Conservation (phyloP, 2,113 vertebrate species). For the Burhinus bistriatus region DNA sequence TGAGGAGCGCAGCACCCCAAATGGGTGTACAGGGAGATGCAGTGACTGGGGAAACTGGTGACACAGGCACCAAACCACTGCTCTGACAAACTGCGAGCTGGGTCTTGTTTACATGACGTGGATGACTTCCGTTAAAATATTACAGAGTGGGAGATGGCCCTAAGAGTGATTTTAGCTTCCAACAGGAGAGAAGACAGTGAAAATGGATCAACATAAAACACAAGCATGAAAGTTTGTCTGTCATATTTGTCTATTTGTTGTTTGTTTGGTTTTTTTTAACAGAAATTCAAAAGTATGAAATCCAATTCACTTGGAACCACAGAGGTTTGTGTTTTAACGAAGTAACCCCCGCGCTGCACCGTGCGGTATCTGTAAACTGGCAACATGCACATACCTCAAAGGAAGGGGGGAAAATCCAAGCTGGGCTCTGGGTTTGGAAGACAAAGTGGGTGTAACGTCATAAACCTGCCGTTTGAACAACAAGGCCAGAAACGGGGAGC, state of each 20-base stretch:
- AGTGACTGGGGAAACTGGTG: not conserved
- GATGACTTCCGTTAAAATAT: not conserved
- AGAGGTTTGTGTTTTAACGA: slow-evolving; percentile 37
- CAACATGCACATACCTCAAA: not conserved
- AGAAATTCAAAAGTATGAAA: not conserved
- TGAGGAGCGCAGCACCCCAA: not conserved
- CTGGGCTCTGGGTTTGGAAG: slow-evolving; percentile 2
- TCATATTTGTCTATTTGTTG: not conserved
- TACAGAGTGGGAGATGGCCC: not conserved
- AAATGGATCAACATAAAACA: not conserved
- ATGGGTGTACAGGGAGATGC: not conserved
- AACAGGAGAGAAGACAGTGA: not conserved
- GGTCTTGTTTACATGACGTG: not conserved
- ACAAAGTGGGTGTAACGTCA: not conserved
- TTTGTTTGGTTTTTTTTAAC: not conserved
- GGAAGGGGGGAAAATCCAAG: not conserved
- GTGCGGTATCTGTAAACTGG: slow-evolving; percentile 12
- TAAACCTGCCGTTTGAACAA: not conserved
- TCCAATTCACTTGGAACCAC: not conserved
- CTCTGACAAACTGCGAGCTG: fast-evolving
- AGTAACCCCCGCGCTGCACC: slow-evolving; percentile 35
- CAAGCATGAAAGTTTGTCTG: not conserved
- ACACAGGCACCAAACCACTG: not conserved
- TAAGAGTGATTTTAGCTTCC: not conserved
- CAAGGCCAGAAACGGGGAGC: not conserved